Base-by-base conservation (phyloP, 1,140 invertebrate genomes). In the Homalodisca vitripennis region DNA sequence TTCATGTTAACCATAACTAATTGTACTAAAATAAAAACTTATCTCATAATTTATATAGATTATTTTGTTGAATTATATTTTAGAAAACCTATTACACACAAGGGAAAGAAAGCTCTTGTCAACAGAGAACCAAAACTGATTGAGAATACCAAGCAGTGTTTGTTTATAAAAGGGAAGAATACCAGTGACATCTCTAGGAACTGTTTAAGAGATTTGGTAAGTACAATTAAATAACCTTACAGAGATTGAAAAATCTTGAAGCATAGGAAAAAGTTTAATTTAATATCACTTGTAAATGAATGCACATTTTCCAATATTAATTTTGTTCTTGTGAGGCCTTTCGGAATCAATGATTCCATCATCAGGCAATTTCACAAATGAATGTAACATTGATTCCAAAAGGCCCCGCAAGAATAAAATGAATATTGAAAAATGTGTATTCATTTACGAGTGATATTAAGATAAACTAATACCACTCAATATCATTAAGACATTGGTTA, bases 1-100 rank as follows among this genome's bases (percentile, higher is more conserved):
- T 51, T 3, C 2, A 20, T 20, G 3, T n/a, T 51, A 6, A 51
- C n/a, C n/a, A 10, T 12, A 6, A 51, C 48, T 10, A 20, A 20
- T 12, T 51, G n/a, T 51, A 3, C 3, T 51, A 3, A 3, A 6
- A 12, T 3, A 22, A 12, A 12, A 17, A 41, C 6, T 41, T 41
- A 10, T 41, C 6, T 41, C 34, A 6, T 41, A 41, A 41, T 17
- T 41, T 41, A 14, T 46, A 20, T 30, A n/a, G 13, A 24, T 46
- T 10, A 29, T 57, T 26, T 14, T 20, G 22, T 12, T 55, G 10
- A 14, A 26, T 26, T 73, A 73, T 67, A 66, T 83, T 82, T 64
- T 75, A 93, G 91, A 69, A 97, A 97, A 85, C 90, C 96, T 0
- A 94, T 88, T 76, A 97, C 94, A 26, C 88, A 90, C 27, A 90